Evolutionary conservation across 1,140 invertebrate species (phyloP).

Genomic region (Papilio dardanus): DNA sequence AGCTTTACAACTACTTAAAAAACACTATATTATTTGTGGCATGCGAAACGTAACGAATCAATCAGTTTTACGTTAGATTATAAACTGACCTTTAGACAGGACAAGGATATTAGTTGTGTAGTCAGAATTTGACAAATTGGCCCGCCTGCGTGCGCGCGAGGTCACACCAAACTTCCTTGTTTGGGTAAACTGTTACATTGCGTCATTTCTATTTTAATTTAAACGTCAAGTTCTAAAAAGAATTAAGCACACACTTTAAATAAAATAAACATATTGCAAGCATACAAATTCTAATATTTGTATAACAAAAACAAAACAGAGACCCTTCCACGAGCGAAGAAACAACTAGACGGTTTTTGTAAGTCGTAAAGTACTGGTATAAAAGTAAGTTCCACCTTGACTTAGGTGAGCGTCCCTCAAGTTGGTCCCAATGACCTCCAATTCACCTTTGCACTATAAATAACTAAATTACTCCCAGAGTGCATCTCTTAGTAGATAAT

Average conservation of each 20-base stretch:
- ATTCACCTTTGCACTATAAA: not conserved
- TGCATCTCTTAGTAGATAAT: not conserved
- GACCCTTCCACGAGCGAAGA: not conserved
- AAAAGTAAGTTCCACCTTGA: not conserved
- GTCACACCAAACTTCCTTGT: constrained; percentile 4
- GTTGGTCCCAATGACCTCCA: not conserved
- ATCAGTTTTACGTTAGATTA: not conserved
- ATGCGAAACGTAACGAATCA: not conserved
- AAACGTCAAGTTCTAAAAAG: not conserved
- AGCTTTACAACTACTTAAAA: not conserved
- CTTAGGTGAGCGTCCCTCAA: not conserved
- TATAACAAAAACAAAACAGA: not conserved
- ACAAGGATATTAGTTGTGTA: constrained; percentile 2
- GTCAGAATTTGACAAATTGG: constrained; percentile 5
- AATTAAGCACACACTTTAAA: not conserved
- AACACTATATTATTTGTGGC: not conserved
- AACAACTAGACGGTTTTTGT: not conserved
- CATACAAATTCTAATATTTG: not conserved
- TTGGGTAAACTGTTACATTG: constrained; percentile 9
- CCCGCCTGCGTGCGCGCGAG: not conserved
- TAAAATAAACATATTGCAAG: not conserved
- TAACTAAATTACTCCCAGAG: not conserved
- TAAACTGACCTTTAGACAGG: constrained; percentile 1
- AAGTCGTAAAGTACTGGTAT: not conserved
- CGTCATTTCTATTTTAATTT: not conserved